Percentiles rank a stretch among this genome's conserved stretches.
These are phyloP conservation scores for Nephrotoma flavescens DNA, from an alignment of 2,888 invertebrate genomes.

Conservation along the genomic window DNA sequence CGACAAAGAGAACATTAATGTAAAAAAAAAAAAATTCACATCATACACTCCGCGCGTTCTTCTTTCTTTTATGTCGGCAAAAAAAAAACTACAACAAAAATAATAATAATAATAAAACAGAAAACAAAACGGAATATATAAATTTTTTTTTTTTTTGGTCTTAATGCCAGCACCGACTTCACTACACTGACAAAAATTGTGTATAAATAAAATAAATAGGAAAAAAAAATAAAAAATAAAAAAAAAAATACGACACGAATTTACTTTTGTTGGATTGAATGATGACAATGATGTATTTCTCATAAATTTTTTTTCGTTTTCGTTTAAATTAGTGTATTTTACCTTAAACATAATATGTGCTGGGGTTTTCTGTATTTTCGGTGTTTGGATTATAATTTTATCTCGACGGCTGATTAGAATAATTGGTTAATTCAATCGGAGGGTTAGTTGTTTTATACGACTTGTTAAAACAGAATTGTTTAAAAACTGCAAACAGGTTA, in stretches of 20 bases:
- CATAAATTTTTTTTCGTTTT: constrained; percentile 1
- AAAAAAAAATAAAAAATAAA: not conserved
- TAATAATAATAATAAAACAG: constrained; percentile 2
- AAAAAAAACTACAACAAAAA: constrained; percentile 1
- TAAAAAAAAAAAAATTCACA: not conserved
- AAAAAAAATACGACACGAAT: constrained; percentile 3
- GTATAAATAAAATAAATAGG: not conserved
- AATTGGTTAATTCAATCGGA: not conserved
- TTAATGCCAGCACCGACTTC: constrained; percentile 1
- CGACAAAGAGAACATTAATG: not conserved
- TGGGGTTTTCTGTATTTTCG: not conserved
- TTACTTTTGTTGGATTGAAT: constrained; percentile 4
- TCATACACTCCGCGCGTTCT: not conserved
- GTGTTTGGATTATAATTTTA: not conserved
- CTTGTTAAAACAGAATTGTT: too few species aligned
- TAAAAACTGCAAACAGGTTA: too few species aligned
- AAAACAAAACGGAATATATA: constrained; percentile 2
- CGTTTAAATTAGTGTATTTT: constrained; percentile 1
- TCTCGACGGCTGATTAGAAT: not conserved
- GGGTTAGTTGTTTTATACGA: not conserved
- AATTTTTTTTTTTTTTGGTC: not conserved
- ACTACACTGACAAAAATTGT: constrained; percentile 1
- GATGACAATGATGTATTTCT: constrained; percentile 4
- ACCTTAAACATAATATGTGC: not conserved
- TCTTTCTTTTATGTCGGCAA: constrained; percentile 1